Conservation (phyloP, 2,797 vertebrate species). For the Mustela erminea region DNA sequence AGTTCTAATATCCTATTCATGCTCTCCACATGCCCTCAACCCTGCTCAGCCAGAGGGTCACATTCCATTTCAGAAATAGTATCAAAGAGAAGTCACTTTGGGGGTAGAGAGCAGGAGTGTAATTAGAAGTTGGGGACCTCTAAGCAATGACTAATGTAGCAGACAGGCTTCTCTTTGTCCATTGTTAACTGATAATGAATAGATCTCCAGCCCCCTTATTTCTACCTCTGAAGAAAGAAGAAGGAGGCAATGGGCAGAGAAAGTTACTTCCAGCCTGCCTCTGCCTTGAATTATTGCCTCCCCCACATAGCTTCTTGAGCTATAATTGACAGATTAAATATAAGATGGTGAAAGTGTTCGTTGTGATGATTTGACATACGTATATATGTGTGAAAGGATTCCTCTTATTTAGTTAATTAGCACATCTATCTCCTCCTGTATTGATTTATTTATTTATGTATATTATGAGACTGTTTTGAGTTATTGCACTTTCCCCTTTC, state of each 20-base stretch:
- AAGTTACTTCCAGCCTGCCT: background rate
- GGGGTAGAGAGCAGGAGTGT: slow-evolving; percentile 34
- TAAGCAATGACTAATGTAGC: background rate
- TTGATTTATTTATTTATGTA: background rate
- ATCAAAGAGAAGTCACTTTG: slow-evolving; percentile 62
- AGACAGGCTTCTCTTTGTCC: slow-evolving; percentile 65
- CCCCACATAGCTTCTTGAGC: background rate
- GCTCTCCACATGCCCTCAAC: background rate
- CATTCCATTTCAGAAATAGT: slow-evolving; percentile 71
- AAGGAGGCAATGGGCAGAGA: background rate
- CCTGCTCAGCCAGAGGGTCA: slow-evolving; percentile 52
- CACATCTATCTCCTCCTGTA: background rate
- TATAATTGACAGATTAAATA: background rate
- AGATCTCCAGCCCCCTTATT: background rate
- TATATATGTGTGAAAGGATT: background rate
- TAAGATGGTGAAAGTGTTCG: background rate
- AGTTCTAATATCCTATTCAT: background rate
- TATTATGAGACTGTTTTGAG: background rate
- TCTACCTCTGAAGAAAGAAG: slow-evolving; percentile 49
- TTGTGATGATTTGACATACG: background rate
- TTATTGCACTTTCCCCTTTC: background rate
- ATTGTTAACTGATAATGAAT: slow-evolving; percentile 47
- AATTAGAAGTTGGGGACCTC: background rate
- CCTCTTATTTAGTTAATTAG: background rate
- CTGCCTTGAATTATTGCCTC: background rate